Evolutionary conservation across 2,113 vertebrate genomes (phyloP), one percentile per base, ranked within the genome.

Genomic region (Pavo muticus): DNA sequence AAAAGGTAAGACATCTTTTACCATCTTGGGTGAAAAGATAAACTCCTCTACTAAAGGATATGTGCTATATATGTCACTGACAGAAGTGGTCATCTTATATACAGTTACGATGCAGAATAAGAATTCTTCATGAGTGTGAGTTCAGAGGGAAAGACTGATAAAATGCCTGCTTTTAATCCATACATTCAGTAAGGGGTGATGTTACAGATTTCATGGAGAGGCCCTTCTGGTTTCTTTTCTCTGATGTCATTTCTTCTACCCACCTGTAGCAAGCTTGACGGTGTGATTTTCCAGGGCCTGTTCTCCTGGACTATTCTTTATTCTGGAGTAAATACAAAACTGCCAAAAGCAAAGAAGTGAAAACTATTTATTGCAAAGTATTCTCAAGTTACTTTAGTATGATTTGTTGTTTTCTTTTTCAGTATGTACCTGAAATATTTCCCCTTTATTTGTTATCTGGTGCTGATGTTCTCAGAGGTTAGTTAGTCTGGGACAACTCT

Each of bases 61-160:
- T 48, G 24, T 76, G 64, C 30, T 56, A 50, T 27, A 12, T 37
- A 60, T 48, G 64, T 85, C 82, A 67, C 71, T 76, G 63, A 80
- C 84, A 83, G 72, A 14, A 12, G 15, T 48, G 39, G 35, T 74
- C 18, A 47, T 71, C 17, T 91, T 68, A 54, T 25, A 24, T 68
- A 20, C 16, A 56, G 17, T 75, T 81, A 59, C 13, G 50, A 19
- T 50, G 45, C 47, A 71, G 42, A 86, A 10, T 79, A 70, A 77
- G 67, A 95, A 86, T 93, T 90, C 72, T 74, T 95, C 21, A 59
- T 91, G 19, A 47, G 73, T 70, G 90, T 73, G 68, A 59, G 72
- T 88, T 82, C 77, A 94, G 57, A 87, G n/a, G n/a, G 37, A 42
- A 89, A 13, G 39, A 80, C 24, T 71, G 86, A 60, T 77, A 23